Conservation (phyloP, 2,113 vertebrate genomes). For the Corythornis vintsioides region DNA sequence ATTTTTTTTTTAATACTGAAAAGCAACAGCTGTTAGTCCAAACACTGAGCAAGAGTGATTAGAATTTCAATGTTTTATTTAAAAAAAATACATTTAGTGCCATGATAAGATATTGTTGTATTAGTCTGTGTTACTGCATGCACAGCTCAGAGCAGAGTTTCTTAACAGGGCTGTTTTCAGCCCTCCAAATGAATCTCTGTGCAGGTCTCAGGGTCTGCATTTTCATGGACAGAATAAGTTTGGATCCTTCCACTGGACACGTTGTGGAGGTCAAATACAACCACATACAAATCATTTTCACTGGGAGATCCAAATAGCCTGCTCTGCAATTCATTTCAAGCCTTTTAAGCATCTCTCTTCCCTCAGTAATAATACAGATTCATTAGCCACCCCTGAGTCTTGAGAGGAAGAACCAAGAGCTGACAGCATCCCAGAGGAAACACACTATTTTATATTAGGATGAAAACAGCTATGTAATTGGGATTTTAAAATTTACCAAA, state of each 20-base stretch:
- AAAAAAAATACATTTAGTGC: background rate
- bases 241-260: background rate
- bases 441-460: fast-evolving
- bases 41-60: background rate
- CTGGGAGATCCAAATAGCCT: background rate
- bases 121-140: background rate
- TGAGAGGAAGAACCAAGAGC: background rate
- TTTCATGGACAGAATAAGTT: background rate
- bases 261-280: background rate
- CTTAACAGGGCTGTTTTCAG: background rate
- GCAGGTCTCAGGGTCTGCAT: background rate
- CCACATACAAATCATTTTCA: background rate
- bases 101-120: background rate
- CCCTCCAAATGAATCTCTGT: background rate
- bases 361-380: background rate
- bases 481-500: background rate
- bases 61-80: conserved; percentile 2
- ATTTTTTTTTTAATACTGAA: conserved; percentile 33
- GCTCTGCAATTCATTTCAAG: background rate
- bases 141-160: background rate
- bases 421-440: background rate
- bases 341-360: background rate
- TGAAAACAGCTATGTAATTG: background rate
- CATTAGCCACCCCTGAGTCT: background rate
- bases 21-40: conserved; percentile 41